Base-by-base conservation (phyloP, 1,140 invertebrate genomes). In the Formica exsecta region DNA sequence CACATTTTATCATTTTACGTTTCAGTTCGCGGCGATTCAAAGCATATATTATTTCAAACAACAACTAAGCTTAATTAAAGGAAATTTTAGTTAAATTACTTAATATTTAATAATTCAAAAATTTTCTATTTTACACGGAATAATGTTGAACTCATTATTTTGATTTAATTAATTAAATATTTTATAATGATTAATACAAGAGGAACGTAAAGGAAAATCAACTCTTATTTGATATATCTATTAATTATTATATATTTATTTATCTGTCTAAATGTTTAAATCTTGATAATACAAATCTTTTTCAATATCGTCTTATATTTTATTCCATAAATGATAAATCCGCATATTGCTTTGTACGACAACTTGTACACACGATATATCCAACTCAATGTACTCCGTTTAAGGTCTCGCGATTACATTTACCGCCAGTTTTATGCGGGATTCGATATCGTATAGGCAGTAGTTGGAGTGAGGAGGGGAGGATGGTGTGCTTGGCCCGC, bases 371-470 rank as follows among this genome's bases (percentile, higher is more conserved):
- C 57, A n/a, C 36, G 16, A 38, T 36, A 44, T 25, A 19, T 41
- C 6, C 38, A 38, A 13, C 44, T 57, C n/a, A 3, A 29, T 54
- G 13, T 36, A 22, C 16, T 32, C 32, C 48, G 77, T 48, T 51
- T 41, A 62, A 54, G 77, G 48, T 29, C 29, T n/a, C 54, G 41
- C 68, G 22, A 11, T 29, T 44, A 41, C 59, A 65, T 74, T 85
- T 88, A 79, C 48, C 59, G 25, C 79, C 68, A 61, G 64, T 75
- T 87, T 73, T 74, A 66, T 65, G 51, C 77, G 66, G 38, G 70
- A 85, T 48, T 54, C 65, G 38, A 87, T 51, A 51, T 65, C 38
- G 65, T 71, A 57, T 73, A 76, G 44, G 61, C 59, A 74, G 51
- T 73, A 84, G 57, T 75, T 38, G 41, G 32, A 73, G 22, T 41